Percentiles rank a stretch among this genome's conserved stretches.
Conservation (phyloP, 2,113 vertebrate genomes). For the Actenoides lindsayi region DNA sequence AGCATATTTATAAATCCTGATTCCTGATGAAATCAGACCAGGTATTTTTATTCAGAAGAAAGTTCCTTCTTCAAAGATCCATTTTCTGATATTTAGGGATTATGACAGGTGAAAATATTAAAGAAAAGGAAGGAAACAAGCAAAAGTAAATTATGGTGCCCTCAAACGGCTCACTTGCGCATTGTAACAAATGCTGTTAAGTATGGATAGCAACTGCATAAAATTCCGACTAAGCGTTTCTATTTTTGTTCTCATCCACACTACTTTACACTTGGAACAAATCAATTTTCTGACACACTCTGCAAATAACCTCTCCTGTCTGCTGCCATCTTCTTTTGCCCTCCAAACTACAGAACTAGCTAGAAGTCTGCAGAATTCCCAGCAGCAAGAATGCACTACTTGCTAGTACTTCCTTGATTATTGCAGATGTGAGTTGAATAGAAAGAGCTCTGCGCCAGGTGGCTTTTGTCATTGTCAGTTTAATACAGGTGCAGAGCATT, state of each 20-base stretch:
- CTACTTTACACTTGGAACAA: constrained; percentile 23
- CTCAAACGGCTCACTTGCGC: accelerated
- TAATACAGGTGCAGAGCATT: not conserved
- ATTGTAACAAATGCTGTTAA: not conserved
- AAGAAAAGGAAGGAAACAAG: not conserved
- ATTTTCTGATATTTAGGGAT: not conserved
- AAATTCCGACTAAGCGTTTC: constrained; percentile 14
- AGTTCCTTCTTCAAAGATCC: not conserved
- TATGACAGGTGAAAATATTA: not conserved
- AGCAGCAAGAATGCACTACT: not conserved
- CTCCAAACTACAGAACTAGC: not conserved
- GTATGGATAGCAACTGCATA: not conserved
- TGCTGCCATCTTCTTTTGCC: not conserved
- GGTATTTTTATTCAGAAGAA: not conserved
- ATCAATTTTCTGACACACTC: constrained; percentile 13
- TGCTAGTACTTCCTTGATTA: not conserved
- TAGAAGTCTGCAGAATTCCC: not conserved
- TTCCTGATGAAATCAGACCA: not conserved
- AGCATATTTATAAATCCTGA: not conserved
- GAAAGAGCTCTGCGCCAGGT: not conserved
- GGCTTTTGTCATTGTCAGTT: not conserved
- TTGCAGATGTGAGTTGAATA: not conserved
- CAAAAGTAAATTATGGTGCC: not conserved
- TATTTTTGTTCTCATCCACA: constrained; percentile 18
- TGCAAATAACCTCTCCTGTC: not conserved